These are phyloP conservation scores for Oryzias javanicus DNA, from an alignment of 2,113 vertebrate species.

Conservation along the genomic window DNA sequence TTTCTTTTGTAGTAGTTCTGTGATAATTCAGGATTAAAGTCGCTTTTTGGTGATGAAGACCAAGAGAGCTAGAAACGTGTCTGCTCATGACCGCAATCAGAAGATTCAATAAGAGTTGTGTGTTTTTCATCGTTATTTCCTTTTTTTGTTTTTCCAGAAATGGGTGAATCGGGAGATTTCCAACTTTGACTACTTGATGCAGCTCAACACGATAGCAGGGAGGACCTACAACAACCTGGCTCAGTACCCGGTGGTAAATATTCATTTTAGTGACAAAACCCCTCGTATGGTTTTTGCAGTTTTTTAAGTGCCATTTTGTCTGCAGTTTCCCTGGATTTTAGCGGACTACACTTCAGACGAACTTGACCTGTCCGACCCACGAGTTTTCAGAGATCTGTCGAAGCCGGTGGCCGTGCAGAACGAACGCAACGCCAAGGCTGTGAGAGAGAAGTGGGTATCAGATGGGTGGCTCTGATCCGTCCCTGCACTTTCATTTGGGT, in stretches of 20 bases:
- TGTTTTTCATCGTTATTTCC: neutral
- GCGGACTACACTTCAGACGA: conserved; percentile 93
- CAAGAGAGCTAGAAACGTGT: no score
- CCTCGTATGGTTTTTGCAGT: neutral
- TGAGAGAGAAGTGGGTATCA: conserved; percentile 85
- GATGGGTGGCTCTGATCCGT: no score
- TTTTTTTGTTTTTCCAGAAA: conserved; percentile 77
- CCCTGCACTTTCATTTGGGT: no score
- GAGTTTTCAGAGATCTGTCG: conserved; percentile 92
- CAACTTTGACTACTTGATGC: conserved; percentile 98
- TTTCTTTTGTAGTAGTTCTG: no score
- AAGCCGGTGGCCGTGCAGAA: conserved; percentile 94
- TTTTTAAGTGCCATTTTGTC: neutral
- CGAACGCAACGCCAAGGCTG: conserved; percentile 90
- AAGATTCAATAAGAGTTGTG: no score
- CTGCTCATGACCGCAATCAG: no score
- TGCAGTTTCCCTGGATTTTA: conserved; percentile 95
- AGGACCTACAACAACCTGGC: conserved; percentile 95
- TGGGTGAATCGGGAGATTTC: conserved; percentile 97
- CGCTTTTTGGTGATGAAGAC: no score
- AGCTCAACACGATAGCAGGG: conserved; percentile 96
- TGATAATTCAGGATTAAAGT: no score
- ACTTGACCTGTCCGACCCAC: conserved; percentile 89
- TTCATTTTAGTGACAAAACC: neutral
- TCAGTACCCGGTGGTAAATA: conserved; percentile 94